Conservation (phyloP, 2,113 vertebrate genomes). For the Sphaerodactylus townsendi region DNA sequence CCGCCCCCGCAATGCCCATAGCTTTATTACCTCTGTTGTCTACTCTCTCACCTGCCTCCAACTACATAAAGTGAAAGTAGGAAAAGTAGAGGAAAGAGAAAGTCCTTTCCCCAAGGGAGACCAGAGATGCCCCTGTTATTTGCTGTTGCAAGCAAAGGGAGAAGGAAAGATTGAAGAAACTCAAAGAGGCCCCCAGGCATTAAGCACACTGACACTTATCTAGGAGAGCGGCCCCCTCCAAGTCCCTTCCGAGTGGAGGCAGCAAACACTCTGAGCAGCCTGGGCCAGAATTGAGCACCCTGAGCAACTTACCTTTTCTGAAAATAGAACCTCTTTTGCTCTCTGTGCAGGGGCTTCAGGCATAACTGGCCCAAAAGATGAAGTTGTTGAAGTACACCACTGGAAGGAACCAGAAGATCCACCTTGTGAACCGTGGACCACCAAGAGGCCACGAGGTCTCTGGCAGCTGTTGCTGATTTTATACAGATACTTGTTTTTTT, state of each 20-base stretch:
- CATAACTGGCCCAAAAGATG: conserved; percentile 96
- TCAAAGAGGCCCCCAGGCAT: too few species aligned
- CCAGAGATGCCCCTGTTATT: too few species aligned
- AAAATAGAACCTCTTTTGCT: not conserved
- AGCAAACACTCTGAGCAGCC: not conserved
- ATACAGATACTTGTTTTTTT: conserved; percentile 59
- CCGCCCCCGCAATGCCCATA: too few species aligned
- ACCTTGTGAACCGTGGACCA: not conserved
- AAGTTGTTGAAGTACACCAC: not conserved
- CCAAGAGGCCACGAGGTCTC: conserved; percentile 1
- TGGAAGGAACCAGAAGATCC: conserved; percentile 5
- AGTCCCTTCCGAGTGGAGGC: not conserved
- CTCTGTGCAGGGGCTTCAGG: conserved; percentile 81
- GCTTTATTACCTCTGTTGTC: too few species aligned
- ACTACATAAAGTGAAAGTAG: too few species aligned
- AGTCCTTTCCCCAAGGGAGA: too few species aligned
- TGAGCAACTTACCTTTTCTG: not conserved
- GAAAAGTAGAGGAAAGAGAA: too few species aligned
- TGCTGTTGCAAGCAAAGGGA: too few species aligned
- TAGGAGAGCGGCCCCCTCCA: too few species aligned
- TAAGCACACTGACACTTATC: too few species aligned
- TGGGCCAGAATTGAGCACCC: not conserved
- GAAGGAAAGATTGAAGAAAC: too few species aligned
- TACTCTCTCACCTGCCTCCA: too few species aligned
- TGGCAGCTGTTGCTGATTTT: conserved; percentile 17